Evolutionary conservation across 2,113 vertebrate species (phyloP).

Genomic region (Festucalex cinctus): DNA sequence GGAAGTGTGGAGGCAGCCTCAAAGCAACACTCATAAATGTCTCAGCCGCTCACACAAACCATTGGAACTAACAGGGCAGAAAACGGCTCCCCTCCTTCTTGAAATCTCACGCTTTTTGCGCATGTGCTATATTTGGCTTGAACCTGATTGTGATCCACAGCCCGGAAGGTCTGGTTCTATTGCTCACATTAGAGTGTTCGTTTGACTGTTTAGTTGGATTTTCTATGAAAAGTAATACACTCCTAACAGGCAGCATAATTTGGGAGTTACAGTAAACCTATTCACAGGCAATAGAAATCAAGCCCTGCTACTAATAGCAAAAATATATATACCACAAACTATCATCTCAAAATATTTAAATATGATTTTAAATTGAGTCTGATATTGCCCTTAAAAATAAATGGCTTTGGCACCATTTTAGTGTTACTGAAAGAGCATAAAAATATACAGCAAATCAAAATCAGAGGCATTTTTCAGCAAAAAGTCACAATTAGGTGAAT

Average conservation of each 20-base stretch:
- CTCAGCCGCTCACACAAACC: background rate
- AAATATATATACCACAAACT: too few relatives aligned
- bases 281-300: too few relatives aligned
- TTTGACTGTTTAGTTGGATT: background rate
- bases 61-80: background rate
- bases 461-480: too few relatives aligned
- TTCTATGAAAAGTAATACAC: background rate
- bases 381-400: too few relatives aligned
- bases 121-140: background rate
- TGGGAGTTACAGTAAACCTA: too few relatives aligned
- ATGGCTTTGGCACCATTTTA: too few relatives aligned
- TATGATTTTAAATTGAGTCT: too few relatives aligned
- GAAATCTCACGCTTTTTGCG: background rate
- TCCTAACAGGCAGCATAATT: background rate
- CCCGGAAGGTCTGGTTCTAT: background rate
- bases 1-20: conserved; percentile 47
- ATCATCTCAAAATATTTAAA: too few relatives aligned
- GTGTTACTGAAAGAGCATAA: too few relatives aligned
- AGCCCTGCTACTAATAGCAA: too few relatives aligned
- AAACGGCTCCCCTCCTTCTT: background rate
- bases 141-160: background rate
- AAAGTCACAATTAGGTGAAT: too few relatives aligned
- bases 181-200: background rate
- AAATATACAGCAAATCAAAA: too few relatives aligned
- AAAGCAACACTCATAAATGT: conserved; percentile 33